Evolutionary conservation across 2,113 vertebrate genomes (phyloP).

Genomic region (Fregata magnificens): DNA sequence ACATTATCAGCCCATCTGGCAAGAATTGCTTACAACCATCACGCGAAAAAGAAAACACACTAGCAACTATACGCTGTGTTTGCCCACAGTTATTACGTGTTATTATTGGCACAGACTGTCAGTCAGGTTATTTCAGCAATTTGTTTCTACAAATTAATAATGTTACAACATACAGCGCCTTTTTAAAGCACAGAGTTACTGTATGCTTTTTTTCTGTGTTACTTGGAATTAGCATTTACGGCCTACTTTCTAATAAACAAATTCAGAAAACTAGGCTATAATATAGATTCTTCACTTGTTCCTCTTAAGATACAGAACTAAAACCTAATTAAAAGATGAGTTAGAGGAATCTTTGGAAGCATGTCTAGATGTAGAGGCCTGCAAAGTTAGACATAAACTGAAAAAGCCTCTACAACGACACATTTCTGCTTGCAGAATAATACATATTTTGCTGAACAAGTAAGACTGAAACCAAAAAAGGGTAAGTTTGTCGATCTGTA

Average conservation of each 20-base stretch:
- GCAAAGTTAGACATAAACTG: not conserved
- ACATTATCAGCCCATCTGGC: conserved; percentile 80
- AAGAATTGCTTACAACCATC: conserved; percentile 36
- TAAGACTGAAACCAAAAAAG: not conserved
- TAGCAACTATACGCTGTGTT: not conserved
- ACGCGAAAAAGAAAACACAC: not conserved
- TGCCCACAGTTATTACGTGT: conserved; percentile 41
- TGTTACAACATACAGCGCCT: conserved; percentile 5
- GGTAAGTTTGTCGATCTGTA: not conserved
- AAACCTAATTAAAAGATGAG: conserved; percentile 5
- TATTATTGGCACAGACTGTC: conserved; percentile 30
- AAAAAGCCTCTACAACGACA: not conserved
- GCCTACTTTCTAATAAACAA: not conserved
- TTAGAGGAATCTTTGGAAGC: not conserved
- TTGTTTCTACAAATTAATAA: conserved; percentile 27
- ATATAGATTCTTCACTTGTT: conserved; percentile 5
- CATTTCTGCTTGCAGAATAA: not conserved
- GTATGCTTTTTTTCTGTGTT: not conserved
- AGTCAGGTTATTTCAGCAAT: conserved; percentile 37
- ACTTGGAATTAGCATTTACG: conserved; percentile 3
- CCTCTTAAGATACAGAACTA: conserved; percentile 6
- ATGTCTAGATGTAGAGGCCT: not conserved
- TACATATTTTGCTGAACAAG: not conserved
- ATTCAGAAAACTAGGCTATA: not conserved
- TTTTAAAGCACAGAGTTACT: conserved; percentile 22